Percentiles rank a stretch among this genome's conserved stretches.
Conservation (phyloP, 1,140 invertebrate species). For the Drosophila ambigua region DNA sequence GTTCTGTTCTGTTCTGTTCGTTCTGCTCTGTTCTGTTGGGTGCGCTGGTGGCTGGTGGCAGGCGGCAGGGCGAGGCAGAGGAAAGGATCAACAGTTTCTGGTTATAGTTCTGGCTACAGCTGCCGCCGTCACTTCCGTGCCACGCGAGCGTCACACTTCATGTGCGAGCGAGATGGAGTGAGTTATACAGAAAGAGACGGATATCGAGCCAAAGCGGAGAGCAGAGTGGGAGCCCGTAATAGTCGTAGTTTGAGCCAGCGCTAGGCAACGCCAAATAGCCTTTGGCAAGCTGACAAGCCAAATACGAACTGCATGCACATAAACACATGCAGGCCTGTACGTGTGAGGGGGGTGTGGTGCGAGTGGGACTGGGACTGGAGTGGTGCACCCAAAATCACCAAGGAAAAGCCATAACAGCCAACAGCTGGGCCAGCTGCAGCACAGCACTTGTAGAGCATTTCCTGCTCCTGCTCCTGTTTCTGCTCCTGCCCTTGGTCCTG, state of each 20-base stretch:
- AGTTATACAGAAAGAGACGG: not conserved
- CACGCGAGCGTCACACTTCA: constrained; percentile 79
- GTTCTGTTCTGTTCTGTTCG: constrained; percentile 26
- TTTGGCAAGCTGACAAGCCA: constrained; percentile 64
- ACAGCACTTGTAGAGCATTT: constrained; percentile 78
- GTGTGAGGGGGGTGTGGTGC: constrained; percentile 13
- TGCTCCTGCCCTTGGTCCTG: not conserved
- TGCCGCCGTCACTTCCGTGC: constrained; percentile 76
- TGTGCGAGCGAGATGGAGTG: constrained; percentile 21
- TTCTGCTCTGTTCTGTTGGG: constrained; percentile 51
- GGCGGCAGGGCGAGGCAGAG: constrained; percentile 23
- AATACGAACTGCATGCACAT: constrained; percentile 32
- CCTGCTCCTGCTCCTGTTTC: constrained; percentile 31
- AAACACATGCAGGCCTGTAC: not conserved
- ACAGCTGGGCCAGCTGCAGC: constrained; percentile 68
- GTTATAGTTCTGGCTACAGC: constrained; percentile 71
- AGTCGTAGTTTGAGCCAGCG: constrained; percentile 41
- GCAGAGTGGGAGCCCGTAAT: constrained; percentile 29
- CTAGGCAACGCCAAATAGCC: constrained; percentile 73
- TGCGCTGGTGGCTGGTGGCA: constrained; percentile 32
- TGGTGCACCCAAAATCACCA: constrained; percentile 4
- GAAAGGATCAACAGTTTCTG: constrained; percentile 78
- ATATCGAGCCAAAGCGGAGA: not conserved
- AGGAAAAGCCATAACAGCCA: constrained; percentile 27
- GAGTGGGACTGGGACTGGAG: not conserved